Conservation (phyloP, 2,797 vertebrate genomes). For the Enteromius paludinosus region DNA sequence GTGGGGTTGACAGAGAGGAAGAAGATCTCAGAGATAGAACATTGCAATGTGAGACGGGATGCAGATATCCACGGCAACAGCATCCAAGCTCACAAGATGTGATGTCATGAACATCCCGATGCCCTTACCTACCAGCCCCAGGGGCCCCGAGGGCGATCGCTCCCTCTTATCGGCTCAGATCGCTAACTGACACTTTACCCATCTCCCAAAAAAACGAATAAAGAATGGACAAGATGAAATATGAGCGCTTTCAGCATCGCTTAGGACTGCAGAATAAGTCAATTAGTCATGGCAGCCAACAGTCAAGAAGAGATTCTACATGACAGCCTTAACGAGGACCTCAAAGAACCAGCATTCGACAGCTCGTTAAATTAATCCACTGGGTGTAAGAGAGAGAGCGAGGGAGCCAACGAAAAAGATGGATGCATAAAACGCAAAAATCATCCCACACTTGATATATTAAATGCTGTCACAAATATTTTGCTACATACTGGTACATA, state of each 20-base stretch:
- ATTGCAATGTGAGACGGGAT: slow-evolving; percentile 8
- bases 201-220: slow-evolving; percentile 5
- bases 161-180: slow-evolving; percentile 57
- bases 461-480: slow-evolving; percentile 36
- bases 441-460: slow-evolving; percentile 20
- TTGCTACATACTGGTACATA: slow-evolving; percentile 3
- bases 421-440: slow-evolving; percentile 23
- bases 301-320: slow-evolving; percentile 77
- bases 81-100: slow-evolving; percentile 9
- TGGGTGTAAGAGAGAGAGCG: slow-evolving; percentile 60
- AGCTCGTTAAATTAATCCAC: slow-evolving; percentile 82
- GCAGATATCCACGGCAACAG: neutral
- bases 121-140: neutral
- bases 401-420: slow-evolving; percentile 15
- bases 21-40: slow-evolving; percentile 12
- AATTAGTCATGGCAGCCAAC: slow-evolving; percentile 79
- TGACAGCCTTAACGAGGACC: slow-evolving; percentile 78
- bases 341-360: slow-evolving; percentile 75
- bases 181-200: slow-evolving; percentile 67
- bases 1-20: neutral
- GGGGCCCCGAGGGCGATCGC: slow-evolving; percentile 38
- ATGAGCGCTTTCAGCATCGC: slow-evolving; percentile 76
- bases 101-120: slow-evolving; percentile 28
- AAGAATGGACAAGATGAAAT: slow-evolving; percentile 73
- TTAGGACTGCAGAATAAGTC: slow-evolving; percentile 78